These are phyloP conservation scores for Scaptomyza reducta DNA, from an alignment of 2,888 invertebrate genomes.

Conservation along the genomic window DNA sequence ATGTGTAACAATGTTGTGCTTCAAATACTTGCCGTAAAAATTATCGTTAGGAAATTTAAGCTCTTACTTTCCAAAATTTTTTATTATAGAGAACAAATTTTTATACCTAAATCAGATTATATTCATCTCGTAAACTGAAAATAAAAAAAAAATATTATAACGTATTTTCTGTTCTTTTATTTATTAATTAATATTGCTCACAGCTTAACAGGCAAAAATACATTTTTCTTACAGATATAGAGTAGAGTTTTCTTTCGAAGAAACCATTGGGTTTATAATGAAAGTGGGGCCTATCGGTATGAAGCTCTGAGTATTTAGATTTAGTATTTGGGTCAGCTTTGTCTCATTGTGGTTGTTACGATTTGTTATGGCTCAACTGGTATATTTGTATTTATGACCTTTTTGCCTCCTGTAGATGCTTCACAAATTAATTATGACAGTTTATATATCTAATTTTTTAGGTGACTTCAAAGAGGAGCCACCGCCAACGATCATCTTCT, in stretches of 20 bases:
- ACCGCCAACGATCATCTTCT: conserved; percentile 24
- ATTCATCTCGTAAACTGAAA: no score
- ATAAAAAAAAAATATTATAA: no score
- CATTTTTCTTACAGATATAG: no score
- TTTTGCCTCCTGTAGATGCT: conserved; percentile 45
- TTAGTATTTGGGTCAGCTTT: conserved; percentile 69
- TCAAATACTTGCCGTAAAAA: neutral
- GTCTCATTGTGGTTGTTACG: conserved; percentile 36
- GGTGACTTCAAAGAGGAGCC: conserved; percentile 53
- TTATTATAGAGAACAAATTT: no score
- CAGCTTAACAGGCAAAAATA: no score
- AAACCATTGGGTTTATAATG: no score
- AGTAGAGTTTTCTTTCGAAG: no score
- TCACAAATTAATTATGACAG: conserved; percentile 78
- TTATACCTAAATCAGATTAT: no score
- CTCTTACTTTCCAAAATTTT: no score
- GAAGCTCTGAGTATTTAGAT: conserved; percentile 48
- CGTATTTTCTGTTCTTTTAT: neutral
- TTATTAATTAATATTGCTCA: neutral
- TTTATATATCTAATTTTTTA: conserved; percentile 76
- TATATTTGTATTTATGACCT: conserved; percentile 28
- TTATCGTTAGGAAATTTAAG: neutral
- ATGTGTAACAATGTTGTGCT: neutral
- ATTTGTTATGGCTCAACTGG: conserved; percentile 26
- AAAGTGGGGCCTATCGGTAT: conserved; percentile 5